Conservation (phyloP, 1,140 invertebrate species). For the Cepaea nemoralis region DNA sequence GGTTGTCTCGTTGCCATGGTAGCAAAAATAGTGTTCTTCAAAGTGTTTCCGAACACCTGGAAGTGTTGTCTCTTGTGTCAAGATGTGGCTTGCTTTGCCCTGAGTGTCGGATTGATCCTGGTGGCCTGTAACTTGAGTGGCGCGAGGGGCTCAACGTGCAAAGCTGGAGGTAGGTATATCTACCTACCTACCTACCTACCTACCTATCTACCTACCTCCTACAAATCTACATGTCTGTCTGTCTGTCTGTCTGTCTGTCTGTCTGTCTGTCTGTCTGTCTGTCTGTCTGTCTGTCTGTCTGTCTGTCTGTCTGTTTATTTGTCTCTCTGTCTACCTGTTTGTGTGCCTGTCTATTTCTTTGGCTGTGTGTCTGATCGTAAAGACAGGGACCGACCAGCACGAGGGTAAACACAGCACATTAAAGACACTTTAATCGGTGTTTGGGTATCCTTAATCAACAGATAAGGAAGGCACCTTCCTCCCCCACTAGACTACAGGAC, state of each 20-base stretch:
- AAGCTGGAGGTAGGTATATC: conserved; percentile 28
- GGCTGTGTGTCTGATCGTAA: no score
- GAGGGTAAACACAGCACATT: no score
- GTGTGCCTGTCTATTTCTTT: no score
- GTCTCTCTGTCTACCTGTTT: no score
- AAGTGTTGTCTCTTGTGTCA: conserved; percentile 47
- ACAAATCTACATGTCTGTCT: not conserved
- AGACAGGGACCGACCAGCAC: no score
- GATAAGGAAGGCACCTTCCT: no score
- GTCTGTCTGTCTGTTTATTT: no score
- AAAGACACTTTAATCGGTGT: no score
- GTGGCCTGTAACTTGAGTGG: conserved; percentile 44
- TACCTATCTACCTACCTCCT: no score
- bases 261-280: not conserved
- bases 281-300: not conserved
- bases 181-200: no score
- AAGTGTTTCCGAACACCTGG: conserved; percentile 54
- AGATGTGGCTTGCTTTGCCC: conserved; percentile 49
- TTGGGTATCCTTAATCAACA: no score
- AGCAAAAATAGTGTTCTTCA: conserved; percentile 10
- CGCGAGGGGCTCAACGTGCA: not conserved
- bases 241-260: not conserved
- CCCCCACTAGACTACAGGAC: no score
- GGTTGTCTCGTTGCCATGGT: not conserved
- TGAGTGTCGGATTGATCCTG: conserved; percentile 50